Percentiles rank a stretch among this genome's conserved stretches.
phyloP scores from a whole-genome alignment of 2,797 vertebrate genomes.

The Balearica regulorum region DNA sequence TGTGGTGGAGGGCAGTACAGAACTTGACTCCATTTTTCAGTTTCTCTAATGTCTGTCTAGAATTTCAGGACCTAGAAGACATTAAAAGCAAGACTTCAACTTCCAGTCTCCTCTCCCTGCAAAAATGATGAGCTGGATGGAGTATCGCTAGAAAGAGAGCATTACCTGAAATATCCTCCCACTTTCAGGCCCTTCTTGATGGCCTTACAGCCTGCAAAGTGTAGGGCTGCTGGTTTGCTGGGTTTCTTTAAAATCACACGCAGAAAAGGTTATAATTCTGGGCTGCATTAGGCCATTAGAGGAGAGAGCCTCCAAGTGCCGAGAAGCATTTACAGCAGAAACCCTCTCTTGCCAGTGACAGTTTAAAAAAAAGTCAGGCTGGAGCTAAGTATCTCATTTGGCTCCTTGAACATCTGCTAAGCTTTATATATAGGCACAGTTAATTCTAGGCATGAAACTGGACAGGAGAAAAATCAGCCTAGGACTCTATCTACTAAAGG shows the following conservation, averaged over 20 bases:
- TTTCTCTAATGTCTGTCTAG: background rate
- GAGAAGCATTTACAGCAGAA: background rate
- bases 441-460: slow-evolving; percentile 25
- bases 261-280: background rate
- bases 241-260: background rate
- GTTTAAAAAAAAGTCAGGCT: background rate
- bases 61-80: background rate
- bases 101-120: background rate
- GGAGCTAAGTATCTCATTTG: background rate
- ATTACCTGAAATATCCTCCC: background rate
- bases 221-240: background rate
- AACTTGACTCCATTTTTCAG: background rate
- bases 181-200: background rate
- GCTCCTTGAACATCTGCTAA: slow-evolving; percentile 5
- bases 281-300: background rate
- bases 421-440: background rate
- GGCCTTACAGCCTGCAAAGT: background rate
- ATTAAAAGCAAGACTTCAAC: background rate
- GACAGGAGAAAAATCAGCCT: background rate
- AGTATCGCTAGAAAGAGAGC: background rate
- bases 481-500: background rate
- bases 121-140: background rate
- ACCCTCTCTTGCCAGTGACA: background rate
- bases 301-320: background rate
- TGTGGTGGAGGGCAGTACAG: background rate